Conservation (phyloP, 1,140 invertebrate genomes). For the Bombyx mandarina region DNA sequence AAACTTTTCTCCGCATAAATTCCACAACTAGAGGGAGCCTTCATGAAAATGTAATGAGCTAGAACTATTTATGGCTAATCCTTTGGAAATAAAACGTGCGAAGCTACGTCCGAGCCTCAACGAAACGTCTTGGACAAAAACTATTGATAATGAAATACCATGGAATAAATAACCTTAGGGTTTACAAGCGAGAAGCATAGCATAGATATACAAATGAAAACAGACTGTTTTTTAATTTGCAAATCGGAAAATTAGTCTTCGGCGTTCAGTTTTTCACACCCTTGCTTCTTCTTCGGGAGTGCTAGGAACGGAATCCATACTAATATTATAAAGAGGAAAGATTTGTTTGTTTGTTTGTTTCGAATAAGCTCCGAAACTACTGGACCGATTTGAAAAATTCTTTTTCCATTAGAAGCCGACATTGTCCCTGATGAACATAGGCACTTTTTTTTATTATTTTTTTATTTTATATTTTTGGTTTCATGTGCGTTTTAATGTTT, state of each 20-base stretch:
- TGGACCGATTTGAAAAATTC: too few species aligned
- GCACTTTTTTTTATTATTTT: too few species aligned
- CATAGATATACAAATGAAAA: conserved; percentile 39
- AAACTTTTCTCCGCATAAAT: conserved; percentile 65
- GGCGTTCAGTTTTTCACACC: conserved; percentile 24
- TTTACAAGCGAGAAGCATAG: conserved; percentile 29
- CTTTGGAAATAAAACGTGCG: conserved; percentile 59
- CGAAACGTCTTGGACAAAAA: conserved; percentile 45
- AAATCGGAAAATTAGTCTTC: conserved; percentile 60
- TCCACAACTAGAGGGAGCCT: conserved; percentile 46
- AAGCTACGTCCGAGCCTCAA: conserved; percentile 20
- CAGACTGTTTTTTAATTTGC: conserved; percentile 60
- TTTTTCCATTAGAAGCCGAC: too few species aligned
- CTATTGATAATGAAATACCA: conserved; percentile 31
- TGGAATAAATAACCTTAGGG: conserved; percentile 17
- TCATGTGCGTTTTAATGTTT: too few species aligned
- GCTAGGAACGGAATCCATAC: too few species aligned
- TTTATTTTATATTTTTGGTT: too few species aligned
- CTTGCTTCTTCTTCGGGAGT: conserved; percentile 34
- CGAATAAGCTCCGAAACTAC: too few species aligned
- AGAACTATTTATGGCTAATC: conserved; percentile 68
- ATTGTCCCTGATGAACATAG: too few species aligned
- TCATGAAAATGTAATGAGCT: conserved; percentile 66
- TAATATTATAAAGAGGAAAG: too few species aligned
- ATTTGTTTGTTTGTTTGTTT: too few species aligned